Base-by-base conservation (phyloP, 2,113 vertebrate genomes). In the Poeciliopsis prolifica region DNA sequence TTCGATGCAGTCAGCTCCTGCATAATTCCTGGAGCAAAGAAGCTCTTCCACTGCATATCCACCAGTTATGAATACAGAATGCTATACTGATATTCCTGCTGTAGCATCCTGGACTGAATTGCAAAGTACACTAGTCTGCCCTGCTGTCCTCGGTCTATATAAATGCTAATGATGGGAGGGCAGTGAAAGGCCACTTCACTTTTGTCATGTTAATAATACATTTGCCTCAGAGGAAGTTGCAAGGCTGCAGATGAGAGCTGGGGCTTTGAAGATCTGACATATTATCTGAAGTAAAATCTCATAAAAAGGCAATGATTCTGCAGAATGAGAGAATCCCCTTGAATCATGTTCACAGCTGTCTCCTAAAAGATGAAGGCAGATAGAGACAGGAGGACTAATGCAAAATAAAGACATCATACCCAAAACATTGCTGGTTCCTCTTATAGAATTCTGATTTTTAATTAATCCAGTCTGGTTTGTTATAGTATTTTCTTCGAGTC, bases 161-260 rank as follows among this genome's bases (percentile, higher is more conserved):
- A 92, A 90, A 91, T 91, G 90, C 90, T 86, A 90, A 91, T 91
- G 83, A 70, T 33, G 74, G 66, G 54, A 30, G 82, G 82, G 70
- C 72, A 76, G 70, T 6, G 74, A 85, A 81, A 85, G 86, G 84
- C 81, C 74, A 70, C 70, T 26, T 70, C 61, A 72, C 86, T 86
- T 89, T 89, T 88, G 82, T 90, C 83, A 92, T 91, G 90, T 89
- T 91, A 92, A 91, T 92, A 88, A 87, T 87, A 87, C 75, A 84
- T 82, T 86, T 78, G 82, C 81, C 79, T 84, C 70, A 77, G 86
- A 87, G 70, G 82, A 87, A 84, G 84, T 66, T 68, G 74, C 35
- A 66, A 74, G 79, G 84, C 87, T 84, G 80, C 72, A 82, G 78
- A 89, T 88, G 87, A 87, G 85, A 68, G 75, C 30, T 37, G 40